phyloP scores from a whole-genome alignment of 2,888 invertebrate species.

The Junonia oenone region DNA sequence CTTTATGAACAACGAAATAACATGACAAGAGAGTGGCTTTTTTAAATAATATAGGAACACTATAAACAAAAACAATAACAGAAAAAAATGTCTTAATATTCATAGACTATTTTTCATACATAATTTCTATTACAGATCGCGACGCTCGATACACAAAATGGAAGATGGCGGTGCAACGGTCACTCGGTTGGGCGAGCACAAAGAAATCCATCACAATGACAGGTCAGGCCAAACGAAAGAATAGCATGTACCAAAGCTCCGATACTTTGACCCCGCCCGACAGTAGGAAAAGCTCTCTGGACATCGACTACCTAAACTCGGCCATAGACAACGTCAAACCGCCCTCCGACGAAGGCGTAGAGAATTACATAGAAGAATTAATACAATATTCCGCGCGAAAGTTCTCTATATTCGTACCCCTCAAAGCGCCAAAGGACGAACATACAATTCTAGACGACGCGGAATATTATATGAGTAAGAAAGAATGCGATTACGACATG shows the following conservation, averaged over 20 bases:
- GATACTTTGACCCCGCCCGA: slow-evolving; percentile 40
- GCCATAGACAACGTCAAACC: slow-evolving; percentile 30
- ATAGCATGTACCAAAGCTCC: slow-evolving; percentile 48
- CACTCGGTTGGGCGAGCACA: slow-evolving; percentile 91
- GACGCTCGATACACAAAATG: slow-evolving; percentile 92
- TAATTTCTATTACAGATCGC: slow-evolving; percentile 80
- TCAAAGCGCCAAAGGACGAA: slow-evolving; percentile 44
- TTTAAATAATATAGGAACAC: too few species aligned
- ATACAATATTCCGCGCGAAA: slow-evolving; percentile 58
- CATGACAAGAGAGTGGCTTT: too few species aligned
- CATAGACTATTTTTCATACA: too few species aligned
- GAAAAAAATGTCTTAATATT: background rate
- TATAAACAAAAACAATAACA: too few species aligned
- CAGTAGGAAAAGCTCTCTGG: slow-evolving; percentile 44
- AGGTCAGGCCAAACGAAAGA: slow-evolving; percentile 79
- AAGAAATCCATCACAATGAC: slow-evolving; percentile 88
- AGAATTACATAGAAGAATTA: slow-evolving; percentile 53
- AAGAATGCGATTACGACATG: slow-evolving; percentile 66
- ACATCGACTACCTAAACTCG: slow-evolving; percentile 32
- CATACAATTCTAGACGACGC: slow-evolving; percentile 62
- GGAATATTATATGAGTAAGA: slow-evolving; percentile 61
- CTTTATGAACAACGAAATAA: too few species aligned
- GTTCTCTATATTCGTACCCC: slow-evolving; percentile 54
- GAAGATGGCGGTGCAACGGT: slow-evolving; percentile 96
- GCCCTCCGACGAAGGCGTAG: slow-evolving; percentile 34